Conservation (phyloP, 2,888 invertebrate species). For the Dasysyrphus albostriatus region DNA sequence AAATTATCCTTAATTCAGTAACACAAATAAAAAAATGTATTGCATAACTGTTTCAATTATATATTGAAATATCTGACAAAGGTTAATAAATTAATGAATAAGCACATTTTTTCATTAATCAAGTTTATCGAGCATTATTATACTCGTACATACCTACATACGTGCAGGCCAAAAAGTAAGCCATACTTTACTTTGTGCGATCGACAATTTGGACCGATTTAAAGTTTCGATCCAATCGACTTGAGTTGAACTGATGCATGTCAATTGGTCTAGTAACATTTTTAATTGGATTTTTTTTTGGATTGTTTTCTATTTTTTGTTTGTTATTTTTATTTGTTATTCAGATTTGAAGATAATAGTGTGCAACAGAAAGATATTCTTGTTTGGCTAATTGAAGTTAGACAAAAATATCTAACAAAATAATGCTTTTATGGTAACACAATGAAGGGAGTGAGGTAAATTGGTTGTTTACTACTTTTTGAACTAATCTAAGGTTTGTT, state of each 20-base stretch:
- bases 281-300: constrained; percentile 72
- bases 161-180: constrained; percentile 47
- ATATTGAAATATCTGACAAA: constrained; percentile 61
- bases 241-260: constrained; percentile 67
- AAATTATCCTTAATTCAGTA: constrained; percentile 19
- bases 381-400: constrained; percentile 48
- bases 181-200: background rate
- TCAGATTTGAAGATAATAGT: constrained; percentile 52
- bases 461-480: background rate
- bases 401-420: constrained; percentile 7
- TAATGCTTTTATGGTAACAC: background rate
- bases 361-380: constrained; percentile 45
- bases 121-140: constrained; percentile 33
- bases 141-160: background rate
- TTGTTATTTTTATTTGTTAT: constrained; percentile 18
- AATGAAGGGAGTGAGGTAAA: constrained; percentile 4
- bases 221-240: constrained; percentile 62
- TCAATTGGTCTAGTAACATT: constrained; percentile 71
- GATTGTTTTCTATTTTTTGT: constrained; percentile 53
- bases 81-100: constrained; percentile 69
- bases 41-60: constrained; percentile 57
- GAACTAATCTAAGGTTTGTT: constrained; percentile 14
- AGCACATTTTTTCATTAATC: constrained; percentile 58
- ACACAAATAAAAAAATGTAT: constrained; percentile 42
- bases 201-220: constrained; percentile 13